Evolutionary conservation across 2,113 vertebrate species (phyloP), one percentile per base, ranked within the genome.

Genomic region (Xenopus laevis): DNA sequence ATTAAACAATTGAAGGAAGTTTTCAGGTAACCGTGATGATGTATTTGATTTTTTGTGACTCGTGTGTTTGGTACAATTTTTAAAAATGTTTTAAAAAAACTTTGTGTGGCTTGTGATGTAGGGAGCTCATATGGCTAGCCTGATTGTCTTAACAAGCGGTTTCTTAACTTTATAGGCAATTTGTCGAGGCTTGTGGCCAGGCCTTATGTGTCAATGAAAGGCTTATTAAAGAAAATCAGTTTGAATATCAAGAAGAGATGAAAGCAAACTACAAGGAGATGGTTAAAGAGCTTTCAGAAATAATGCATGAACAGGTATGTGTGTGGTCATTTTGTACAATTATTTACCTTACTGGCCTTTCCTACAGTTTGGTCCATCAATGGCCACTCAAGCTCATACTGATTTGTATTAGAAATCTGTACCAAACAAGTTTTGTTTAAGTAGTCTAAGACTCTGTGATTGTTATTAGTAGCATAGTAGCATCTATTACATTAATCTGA

Each of bases 181-280:
- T 98, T 89, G 97, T 98, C 79, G 97, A 98, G 84, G 95, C 96
- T 13, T 98, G 96, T 46, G 97, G 97, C 20, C 96, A 95, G 9
- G 97, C 93, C 65, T 82, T 99, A 50, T 90, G 88, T 46, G 84
- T 99, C 47, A 99, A 98, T 13, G 97, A 98, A 78, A 89, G 94
- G 6, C 91, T 99, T 65, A 98, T 98, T 82, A 98, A 99, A 82
- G 97, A 98, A 82, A 97, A 98, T 85, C 97, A 98, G 76, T 84
- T 98, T 80, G 96, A 99, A 82, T 99, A 98, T 81, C 96, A 99
- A 75, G 96, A 98, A 68, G 96, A 98, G 87, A 98, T 98, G 95
- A 99, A 99, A 79, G 94, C 95, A 53, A 99, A 94, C 86, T 98
- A 98, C 79, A 91, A 95, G 83, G 96, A 99, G 79, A 91, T 98